Evolutionary conservation across 2,888 invertebrate genomes (phyloP).

Genomic region (Schizotus pectinicornis): DNA sequence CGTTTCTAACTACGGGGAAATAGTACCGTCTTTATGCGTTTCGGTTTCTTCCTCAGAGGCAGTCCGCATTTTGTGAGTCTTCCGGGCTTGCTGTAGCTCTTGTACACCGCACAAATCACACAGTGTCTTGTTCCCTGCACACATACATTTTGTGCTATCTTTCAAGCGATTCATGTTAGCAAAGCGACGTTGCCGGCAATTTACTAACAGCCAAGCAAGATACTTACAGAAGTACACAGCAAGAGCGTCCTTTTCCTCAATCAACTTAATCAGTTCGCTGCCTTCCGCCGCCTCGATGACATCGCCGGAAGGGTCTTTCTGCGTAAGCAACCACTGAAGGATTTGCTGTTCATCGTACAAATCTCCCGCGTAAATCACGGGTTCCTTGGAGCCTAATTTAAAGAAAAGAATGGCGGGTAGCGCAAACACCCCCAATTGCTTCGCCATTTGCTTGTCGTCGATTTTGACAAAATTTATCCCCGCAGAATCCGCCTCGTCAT

Average conservation of each 20-base stretch:
- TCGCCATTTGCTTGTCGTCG: slow-evolving; percentile 85
- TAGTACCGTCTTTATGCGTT: slow-evolving; percentile 45
- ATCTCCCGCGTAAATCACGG: slow-evolving; percentile 90
- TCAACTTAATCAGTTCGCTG: slow-evolving; percentile 74
- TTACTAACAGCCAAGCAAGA: not conserved
- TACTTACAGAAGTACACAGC: slow-evolving; percentile 94
- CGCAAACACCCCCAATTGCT: slow-evolving; percentile 88
- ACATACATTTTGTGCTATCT: slow-evolving; percentile 22
- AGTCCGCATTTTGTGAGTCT: slow-evolving; percentile 65
- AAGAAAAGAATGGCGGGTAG: slow-evolving; percentile 90
- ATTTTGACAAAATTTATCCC: slow-evolving; percentile 94
- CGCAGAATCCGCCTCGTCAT: slow-evolving; percentile 89
- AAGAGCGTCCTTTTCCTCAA: slow-evolving; percentile 80
- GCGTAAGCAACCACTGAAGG: slow-evolving; percentile 87
- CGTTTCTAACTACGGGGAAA: slow-evolving; percentile 35
- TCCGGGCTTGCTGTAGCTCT: slow-evolving; percentile 70
- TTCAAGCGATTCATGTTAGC: slow-evolving; percentile 1
- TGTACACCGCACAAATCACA: slow-evolving; percentile 85
- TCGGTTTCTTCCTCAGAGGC: slow-evolving; percentile 56
- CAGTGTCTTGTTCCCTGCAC: slow-evolving; percentile 87
- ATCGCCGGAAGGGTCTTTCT: slow-evolving; percentile 91
- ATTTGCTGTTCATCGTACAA: slow-evolving; percentile 86
- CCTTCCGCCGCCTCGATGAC: slow-evolving; percentile 89
- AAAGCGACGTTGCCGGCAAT: slow-evolving; percentile 1
- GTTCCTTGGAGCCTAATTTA: slow-evolving; percentile 84